phyloP scores from a whole-genome alignment of 2,113 vertebrate genomes.

The Limnothrissa miodon region DNA sequence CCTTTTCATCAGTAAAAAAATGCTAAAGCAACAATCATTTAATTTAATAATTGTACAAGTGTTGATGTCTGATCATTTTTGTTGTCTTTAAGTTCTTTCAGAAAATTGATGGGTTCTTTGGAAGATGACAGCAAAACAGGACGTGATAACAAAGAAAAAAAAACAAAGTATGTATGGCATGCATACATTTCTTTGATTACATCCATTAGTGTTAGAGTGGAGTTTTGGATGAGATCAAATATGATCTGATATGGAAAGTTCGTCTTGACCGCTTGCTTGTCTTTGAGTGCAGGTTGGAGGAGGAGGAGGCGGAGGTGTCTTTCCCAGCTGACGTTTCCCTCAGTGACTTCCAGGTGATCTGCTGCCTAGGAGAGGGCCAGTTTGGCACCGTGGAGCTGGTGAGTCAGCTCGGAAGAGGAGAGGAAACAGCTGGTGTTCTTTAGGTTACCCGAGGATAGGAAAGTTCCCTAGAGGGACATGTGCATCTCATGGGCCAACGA shows the following conservation, averaged over 20 bases:
- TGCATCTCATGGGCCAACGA: not conserved
- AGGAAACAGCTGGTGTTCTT: conserved; percentile 19
- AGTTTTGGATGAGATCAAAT: not conserved
- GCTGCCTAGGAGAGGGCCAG: conserved; percentile 60
- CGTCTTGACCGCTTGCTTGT: not conserved
- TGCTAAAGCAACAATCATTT: not conserved
- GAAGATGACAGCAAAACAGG: conserved; percentile 42
- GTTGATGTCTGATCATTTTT: conserved; percentile 12
- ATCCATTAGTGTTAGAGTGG: no score
- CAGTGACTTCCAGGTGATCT: conserved; percentile 67
- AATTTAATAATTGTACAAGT: no score
- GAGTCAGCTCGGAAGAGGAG: conserved; percentile 25
- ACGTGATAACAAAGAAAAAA: conserved; percentile 43
- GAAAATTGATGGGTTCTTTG: conserved; percentile 48
- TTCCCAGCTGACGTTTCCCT: conserved; percentile 49
- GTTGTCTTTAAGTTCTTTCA: conserved; percentile 57
- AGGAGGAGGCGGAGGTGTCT: conserved; percentile 36
- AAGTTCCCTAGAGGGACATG: not conserved
- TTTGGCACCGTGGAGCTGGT: conserved; percentile 71
- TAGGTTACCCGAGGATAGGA: not conserved
- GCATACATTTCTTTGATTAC: not conserved
- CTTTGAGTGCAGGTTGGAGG: conserved; percentile 52
- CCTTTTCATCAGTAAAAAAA: not conserved
- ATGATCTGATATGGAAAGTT: not conserved
- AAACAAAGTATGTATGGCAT: conserved; percentile 51